Evolutionary conservation across 2,113 vertebrate species (phyloP), one percentile per base, ranked within the genome.

Genomic region (Pogona vitticeps): DNA sequence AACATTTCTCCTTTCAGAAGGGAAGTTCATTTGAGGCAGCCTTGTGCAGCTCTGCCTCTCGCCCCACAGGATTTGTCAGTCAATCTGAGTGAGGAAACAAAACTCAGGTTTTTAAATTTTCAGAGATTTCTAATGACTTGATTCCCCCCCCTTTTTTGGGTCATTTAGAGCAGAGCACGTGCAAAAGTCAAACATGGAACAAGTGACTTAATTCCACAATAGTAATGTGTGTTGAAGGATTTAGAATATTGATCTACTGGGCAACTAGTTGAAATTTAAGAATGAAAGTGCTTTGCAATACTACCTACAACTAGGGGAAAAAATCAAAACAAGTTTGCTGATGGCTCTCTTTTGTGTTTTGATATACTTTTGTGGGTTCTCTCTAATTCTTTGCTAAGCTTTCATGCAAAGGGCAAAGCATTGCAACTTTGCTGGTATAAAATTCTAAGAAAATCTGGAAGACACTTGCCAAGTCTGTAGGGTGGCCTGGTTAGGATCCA

Each of bases 221-320:
- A 86, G 10, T 88, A 83, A 90, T 86, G 92, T 86, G 14, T 65
- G 82, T 90, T n/a, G 76, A 84, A 13, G 6, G 0, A 46, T 21
- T 0, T 56, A 21, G 59, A 36, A 38, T 18, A 7, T n/a, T 1
- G 1, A 0, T 40, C 3, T 68, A 6, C 68, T 17, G 33, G 28
- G 7, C n/a, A 85, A 36, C 7, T 38, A 28, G 61, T 0, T 0
- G 76, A 0, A n/a, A 13, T 21, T 46, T 0, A 40, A 61, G 38
- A 79, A 17, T 58, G 76, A 83, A 58, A 0, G 40, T 40, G 28
- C 52, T 36, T 3, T 58, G 36, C 23, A 26, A 1, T 6, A 6
- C 8, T 46, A 28, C 67, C 42, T 77, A 40, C 28, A 82, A 38
- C 5, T 13, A 72, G 3, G 1, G 3, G 1, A 0, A n/a, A 12